Evolutionary conservation across 2,113 vertebrate species (phyloP).

Genomic region (Aix galericulata): DNA sequence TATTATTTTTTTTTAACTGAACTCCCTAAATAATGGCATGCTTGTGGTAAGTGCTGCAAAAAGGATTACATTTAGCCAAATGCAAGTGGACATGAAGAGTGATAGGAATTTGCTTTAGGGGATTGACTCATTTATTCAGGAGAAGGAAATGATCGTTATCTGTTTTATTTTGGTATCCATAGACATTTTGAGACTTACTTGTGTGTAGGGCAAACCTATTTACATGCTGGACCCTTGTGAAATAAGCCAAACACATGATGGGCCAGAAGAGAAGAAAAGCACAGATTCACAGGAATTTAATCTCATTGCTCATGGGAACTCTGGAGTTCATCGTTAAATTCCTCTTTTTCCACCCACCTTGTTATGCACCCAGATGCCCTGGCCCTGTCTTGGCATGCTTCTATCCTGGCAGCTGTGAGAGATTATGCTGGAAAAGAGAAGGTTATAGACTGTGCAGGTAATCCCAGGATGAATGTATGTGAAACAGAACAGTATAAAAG

Average conservation of each 20-base stretch:
- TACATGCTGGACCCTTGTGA: not conserved
- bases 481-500: not conserved
- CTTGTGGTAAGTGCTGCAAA: not conserved
- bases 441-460: not conserved
- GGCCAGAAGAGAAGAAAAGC: not conserved
- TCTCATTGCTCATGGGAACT: not conserved
- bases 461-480: not conserved
- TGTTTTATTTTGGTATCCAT: not conserved
- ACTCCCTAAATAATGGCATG: not conserved
- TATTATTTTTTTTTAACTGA: not conserved
- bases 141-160: not conserved
- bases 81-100: not conserved
- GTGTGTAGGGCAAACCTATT: not conserved
- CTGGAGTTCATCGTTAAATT: not conserved
- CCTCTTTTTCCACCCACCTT: not conserved
- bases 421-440: not conserved
- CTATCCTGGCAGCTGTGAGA: not conserved
- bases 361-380: not conserved
- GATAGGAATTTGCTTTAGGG: constrained; percentile 43
- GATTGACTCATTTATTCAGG: not conserved
- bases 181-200: not conserved
- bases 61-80: constrained; percentile 14
- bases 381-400: not conserved
- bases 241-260: not conserved
- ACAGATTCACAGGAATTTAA: not conserved